These are phyloP conservation scores for Bufotes viridis DNA, from an alignment of 2,797 vertebrate genomes.

Conservation along the genomic window DNA sequence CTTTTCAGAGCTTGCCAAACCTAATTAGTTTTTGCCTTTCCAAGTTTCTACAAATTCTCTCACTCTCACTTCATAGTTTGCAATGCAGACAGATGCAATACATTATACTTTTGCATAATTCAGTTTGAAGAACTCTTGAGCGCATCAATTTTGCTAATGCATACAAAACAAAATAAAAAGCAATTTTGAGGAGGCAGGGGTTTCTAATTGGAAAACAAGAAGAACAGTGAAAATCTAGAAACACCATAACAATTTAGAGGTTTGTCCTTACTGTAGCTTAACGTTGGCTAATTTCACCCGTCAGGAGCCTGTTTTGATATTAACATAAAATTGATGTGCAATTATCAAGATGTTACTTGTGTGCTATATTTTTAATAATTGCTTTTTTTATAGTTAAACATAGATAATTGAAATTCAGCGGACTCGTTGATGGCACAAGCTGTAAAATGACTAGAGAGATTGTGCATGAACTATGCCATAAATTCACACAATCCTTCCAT, in stretches of 20 bases:
- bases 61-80: constrained; percentile 58
- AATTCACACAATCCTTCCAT: constrained; percentile 13
- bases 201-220: constrained; percentile 68
- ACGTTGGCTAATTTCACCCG: constrained; percentile 75
- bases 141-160: constrained; percentile 75
- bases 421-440: constrained; percentile 8
- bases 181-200: constrained; percentile 62
- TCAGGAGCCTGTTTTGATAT: constrained; percentile 75
- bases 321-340: constrained; percentile 68
- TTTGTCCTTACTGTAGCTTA: constrained; percentile 72
- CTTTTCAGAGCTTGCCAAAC: constrained; percentile 62
- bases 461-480: constrained; percentile 4
- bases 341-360: constrained; percentile 67
- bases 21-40: constrained; percentile 65
- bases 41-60: constrained; percentile 66
- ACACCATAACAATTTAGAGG: constrained; percentile 63
- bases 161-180: constrained; percentile 66
- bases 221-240: constrained; percentile 65
- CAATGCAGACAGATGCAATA: constrained; percentile 63
- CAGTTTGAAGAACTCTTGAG: constrained; percentile 70
- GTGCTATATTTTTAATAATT: constrained; percentile 68
- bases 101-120: constrained; percentile 68
- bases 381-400: constrained; percentile 66
- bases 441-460: constrained; percentile 13
- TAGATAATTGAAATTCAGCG: constrained; percentile 45